Conservation (phyloP, 2,797 vertebrate genomes). For the Clarias pachynema region DNA sequence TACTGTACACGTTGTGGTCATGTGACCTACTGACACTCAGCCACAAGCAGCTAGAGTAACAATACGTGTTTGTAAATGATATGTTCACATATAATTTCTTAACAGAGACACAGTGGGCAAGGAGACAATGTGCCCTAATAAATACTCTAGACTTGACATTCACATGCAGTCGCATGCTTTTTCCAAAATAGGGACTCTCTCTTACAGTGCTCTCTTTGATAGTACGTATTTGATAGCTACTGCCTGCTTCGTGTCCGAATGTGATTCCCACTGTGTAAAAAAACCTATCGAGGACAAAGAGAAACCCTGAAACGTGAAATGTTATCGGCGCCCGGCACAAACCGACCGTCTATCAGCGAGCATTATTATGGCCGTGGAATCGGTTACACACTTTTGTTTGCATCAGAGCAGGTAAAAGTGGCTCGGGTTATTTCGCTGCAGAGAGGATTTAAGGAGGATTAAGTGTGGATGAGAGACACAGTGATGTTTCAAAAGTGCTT, state of each 20-base stretch:
- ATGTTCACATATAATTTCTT: too few species aligned
- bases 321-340: slow-evolving; percentile 1
- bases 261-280: not conserved
- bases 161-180: not conserved
- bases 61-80: too few species aligned
- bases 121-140: not conserved
- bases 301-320: slow-evolving; percentile 15
- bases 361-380: not conserved
- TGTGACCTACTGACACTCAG: too few species aligned
- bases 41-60: too few species aligned
- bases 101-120: too few species aligned
- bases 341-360: slow-evolving; percentile 7
- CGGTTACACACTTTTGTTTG: slow-evolving; percentile 22
- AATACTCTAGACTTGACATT: not conserved
- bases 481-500: not conserved
- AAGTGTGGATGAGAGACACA: not conserved
- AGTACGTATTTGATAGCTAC: not conserved
- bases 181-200: not conserved
- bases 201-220: not conserved
- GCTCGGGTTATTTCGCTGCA: not conserved
- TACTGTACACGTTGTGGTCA: too few species aligned
- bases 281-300: slow-evolving; percentile 12
- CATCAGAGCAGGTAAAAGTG: not conserved
- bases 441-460: slow-evolving; percentile 15
- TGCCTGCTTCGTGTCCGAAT: not conserved